These are phyloP conservation scores for Muricea muricata DNA, from an alignment of 92 coral and sea anemone genomes.

Conservation along the genomic window DNA sequence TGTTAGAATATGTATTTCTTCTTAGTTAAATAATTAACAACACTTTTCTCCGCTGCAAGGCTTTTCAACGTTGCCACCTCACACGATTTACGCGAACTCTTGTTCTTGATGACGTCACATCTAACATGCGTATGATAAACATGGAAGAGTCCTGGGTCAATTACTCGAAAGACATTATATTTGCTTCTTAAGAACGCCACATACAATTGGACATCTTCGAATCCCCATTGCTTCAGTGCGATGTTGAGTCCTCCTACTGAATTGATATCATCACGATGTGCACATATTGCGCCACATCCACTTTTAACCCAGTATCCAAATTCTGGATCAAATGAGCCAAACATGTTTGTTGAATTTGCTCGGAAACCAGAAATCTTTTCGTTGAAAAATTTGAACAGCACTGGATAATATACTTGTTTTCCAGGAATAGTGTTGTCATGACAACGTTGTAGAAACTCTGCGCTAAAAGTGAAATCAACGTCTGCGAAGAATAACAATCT, in stretches of 20 bases:
- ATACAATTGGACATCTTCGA: constrained; percentile 88
- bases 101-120: constrained; percentile 23
- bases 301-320: constrained; percentile 89
- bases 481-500: constrained; percentile 86
- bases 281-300: constrained; percentile 89
- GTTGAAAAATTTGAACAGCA: constrained; percentile 91
- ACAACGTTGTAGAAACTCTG: constrained; percentile 85
- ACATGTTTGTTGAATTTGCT: constrained; percentile 41
- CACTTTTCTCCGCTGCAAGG: neutral
- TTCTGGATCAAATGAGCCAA: constrained; percentile 67
- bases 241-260: constrained; percentile 92
- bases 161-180: constrained; percentile 77
- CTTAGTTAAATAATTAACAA: neutral
- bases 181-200: constrained; percentile 77
- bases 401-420: constrained; percentile 87
- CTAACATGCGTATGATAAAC: constrained; percentile 64
- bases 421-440: constrained; percentile 78
- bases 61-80: constrained; percentile 12
- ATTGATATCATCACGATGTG: constrained; percentile 79
- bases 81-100: constrained; percentile 5
- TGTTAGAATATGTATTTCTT: neutral
- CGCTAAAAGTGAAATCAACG: constrained; percentile 81
- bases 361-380: constrained; percentile 69
- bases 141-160: constrained; percentile 96
- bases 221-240: constrained; percentile 89